Conservation (phyloP, 2,113 vertebrate genomes). For the Ia io region DNA sequence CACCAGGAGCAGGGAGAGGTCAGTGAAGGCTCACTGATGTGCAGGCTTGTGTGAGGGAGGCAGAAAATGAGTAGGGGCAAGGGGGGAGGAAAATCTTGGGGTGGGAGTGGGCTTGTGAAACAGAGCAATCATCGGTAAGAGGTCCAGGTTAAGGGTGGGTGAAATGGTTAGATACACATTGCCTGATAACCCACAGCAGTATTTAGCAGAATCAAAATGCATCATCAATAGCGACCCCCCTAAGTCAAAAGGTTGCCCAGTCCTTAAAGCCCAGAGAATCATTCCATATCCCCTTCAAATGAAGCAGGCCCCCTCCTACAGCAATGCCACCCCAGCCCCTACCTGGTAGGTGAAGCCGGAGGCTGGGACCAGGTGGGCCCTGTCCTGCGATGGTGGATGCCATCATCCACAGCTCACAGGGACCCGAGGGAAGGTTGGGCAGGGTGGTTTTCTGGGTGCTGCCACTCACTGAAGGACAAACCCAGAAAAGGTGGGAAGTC, state of each 20-base stretch:
- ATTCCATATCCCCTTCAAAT: not conserved
- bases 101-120: not conserved
- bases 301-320: not conserved
- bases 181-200: not conserved
- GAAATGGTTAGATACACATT: not conserved
- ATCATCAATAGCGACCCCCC: not conserved
- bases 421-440: slow-evolving; percentile 44
- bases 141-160: not conserved
- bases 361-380: slow-evolving; percentile 57
- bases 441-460: not conserved
- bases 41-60: not conserved
- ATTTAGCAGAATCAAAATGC: not conserved
- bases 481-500: not conserved
- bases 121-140: not conserved
- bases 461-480: slow-evolving; percentile 69
- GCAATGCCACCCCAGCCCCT: not conserved
- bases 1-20: too few species aligned
- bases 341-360: slow-evolving; percentile 71
- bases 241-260: not conserved
- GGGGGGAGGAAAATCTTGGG: too few species aligned
- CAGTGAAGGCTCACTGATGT: not conserved
- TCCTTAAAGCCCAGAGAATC: not conserved
- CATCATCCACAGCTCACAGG: slow-evolving; percentile 67
- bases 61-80: not conserved
- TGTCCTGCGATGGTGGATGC: slow-evolving; percentile 70